Base-by-base conservation (phyloP, 2,113 vertebrate genomes). In the Casuarius casuarius region DNA sequence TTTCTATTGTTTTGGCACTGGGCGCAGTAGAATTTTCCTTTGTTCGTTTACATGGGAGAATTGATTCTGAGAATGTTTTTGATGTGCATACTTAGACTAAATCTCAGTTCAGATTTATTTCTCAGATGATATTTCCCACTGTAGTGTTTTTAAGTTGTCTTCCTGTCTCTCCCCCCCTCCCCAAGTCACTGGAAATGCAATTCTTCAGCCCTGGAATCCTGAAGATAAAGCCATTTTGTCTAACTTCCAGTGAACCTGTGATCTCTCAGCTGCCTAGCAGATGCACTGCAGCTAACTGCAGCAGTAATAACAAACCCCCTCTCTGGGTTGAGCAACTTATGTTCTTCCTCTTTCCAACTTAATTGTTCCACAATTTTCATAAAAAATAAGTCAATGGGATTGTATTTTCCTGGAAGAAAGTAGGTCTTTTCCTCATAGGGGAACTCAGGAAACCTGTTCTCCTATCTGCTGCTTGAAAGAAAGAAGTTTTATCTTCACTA, bases 31-130 rank as follows among this genome's bases (percentile, higher is more conserved):
- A 84, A 91, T 80, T 95, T 62, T 52, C 72, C 52, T 18, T 3
- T 74, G 20, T 89, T 93, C 2, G 1, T 79, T 97, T 96, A 79
- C 61, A 78, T 7, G 52, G n/a, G 61, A 97, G 61, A 94, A 70
- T 26, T 81, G 70, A 94, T n/a, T 81, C 78, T 17, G 28, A 74
- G 87, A 74, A 93, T 94, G 87, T 97, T 97, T 96, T 89, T 90
- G 73, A 97, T 87, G 66, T 97, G 84, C 29, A 51, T 78, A 79
- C 40, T 86, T 92, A 42, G 83, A 94, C 86, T 26, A 62, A 91
- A 79, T 89, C 70, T 80, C 72, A 91, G 23, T 58, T 89, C 17
- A 15, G 20, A 77, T 94, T 97, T 96, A 84, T 89, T 97, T 97
- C 61, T 81, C 61, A 76, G 61, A 91, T 78, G 70, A 63, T 84